Evolutionary conservation across 2,113 vertebrate genomes (phyloP), one percentile per base, ranked within the genome.

Genomic region (Eurystomus gularis): DNA sequence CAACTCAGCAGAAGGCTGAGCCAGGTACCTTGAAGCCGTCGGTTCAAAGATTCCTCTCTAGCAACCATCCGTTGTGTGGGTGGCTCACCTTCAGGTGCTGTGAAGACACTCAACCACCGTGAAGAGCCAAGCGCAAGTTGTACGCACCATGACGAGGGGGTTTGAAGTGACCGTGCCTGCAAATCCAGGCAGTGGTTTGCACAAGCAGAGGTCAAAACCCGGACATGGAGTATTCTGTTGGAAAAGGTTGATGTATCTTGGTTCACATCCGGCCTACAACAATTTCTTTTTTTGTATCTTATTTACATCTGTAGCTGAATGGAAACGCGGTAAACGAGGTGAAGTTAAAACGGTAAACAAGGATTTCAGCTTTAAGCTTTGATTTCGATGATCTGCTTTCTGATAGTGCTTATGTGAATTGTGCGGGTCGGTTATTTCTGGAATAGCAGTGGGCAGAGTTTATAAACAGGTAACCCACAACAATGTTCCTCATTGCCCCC

Each of bases 381-480:
- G 94, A 76, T 94, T 95, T 65, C 33, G 83, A 65, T 1, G 55
- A 94, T 93, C 12, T 92, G 81, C 39, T 29, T 91, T 94, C 86
- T 80, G 95, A 95, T 93, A 92, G 76, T 1, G 72, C 79, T 60
- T 14, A 35, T 60, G 82, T 94, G 82, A 92, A 96, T 76, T 86
- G 95, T 93, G 64, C 58, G 28, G 3, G 44, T 88, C 11, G 3
- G 95, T 88, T 94, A 95, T 96, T 96, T 92, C 93, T 94, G 94
- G 95, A 94, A 39, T 18, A 85, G 12, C 26, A 66, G 51, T 3
- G 16, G 82, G 57, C 94, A 85, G 83, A 90, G 65, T 95, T 95
- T 94, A 76, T 94, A 96, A 94, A 96, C 96, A 95, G 83, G 91
- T 86, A 78, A 92, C 70, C 33, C 35, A 91, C 77, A 94, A 96